A percentile compares a stretch with the other conserved stretches of the same genome.
Conservation (phyloP, 2,888 invertebrate genomes). For the Zele albiditarsus region DNA sequence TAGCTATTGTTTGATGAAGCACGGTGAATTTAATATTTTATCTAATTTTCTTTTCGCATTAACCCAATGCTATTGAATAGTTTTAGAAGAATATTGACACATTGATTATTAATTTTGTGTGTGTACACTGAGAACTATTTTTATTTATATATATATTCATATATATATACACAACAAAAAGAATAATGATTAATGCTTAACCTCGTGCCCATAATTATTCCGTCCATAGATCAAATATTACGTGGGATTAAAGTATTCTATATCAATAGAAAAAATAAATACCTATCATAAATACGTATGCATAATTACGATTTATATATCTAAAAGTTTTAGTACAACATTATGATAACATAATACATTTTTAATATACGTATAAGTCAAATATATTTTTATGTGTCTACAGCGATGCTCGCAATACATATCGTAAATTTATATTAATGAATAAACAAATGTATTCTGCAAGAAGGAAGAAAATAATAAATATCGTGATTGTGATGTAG, state of each 20-base stretch:
- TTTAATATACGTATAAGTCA: conserved; percentile 1
- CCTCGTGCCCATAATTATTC: conserved; percentile 50
- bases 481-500: background rate
- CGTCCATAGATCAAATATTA: conserved; percentile 49
- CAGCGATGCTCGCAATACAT: conserved; percentile 6
- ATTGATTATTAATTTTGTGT: background rate
- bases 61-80: background rate
- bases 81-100: background rate
- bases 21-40: background rate
- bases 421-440: background rate
- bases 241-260: conserved; percentile 13
- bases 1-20: background rate
- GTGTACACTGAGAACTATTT: background rate
- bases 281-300: background rate
- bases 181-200: conserved; percentile 24
- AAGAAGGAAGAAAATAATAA: conserved; percentile 1
- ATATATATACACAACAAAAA: background rate
- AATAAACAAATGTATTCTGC: conserved; percentile 2
- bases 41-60: background rate
- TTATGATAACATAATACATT: background rate
- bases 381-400: conserved; percentile 14
- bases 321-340: conserved; percentile 15
- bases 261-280: background rate
- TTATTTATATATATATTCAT: too few relatives aligned
- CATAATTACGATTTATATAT: background rate